phyloP scores from a whole-genome alignment of 1,140 invertebrate genomes.

The Antheraea mylitta region DNA sequence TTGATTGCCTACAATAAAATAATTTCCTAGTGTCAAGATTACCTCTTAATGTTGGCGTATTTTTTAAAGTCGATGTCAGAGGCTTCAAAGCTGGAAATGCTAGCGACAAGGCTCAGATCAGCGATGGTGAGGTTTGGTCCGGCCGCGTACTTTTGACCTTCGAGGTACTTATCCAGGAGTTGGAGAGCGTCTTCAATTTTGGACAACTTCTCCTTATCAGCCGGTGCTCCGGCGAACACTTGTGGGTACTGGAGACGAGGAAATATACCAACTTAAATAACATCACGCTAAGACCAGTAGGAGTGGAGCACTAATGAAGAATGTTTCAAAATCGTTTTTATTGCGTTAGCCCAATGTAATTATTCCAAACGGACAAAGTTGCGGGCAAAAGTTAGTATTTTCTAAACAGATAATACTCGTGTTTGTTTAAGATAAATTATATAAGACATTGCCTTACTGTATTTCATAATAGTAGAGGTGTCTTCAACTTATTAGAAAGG shows the following conservation, averaged over 20 bases:
- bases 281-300: too few species aligned
- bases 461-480: too few species aligned
- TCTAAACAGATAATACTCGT: too few species aligned
- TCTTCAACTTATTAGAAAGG: too few species aligned
- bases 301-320: too few species aligned
- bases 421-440: too few species aligned
- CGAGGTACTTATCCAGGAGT: slow-evolving; percentile 84
- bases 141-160: slow-evolving; percentile 82
- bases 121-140: slow-evolving; percentile 86
- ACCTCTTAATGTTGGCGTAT: slow-evolving; percentile 83
- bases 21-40: neutral
- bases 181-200: slow-evolving; percentile 82
- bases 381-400: too few species aligned
- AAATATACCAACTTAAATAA: too few species aligned
- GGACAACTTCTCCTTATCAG: slow-evolving; percentile 82
- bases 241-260: slow-evolving; percentile 82
- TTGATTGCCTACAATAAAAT: neutral
- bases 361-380: too few species aligned
- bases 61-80: slow-evolving; percentile 83
- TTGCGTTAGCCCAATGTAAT: too few species aligned
- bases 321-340: too few species aligned
- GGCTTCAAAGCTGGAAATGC: slow-evolving; percentile 83
- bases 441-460: too few species aligned
- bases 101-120: slow-evolving; percentile 82
- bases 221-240: slow-evolving; percentile 82